Base-by-base conservation (phyloP, 1,140 invertebrate genomes). In the Monochamus saltuarius region DNA sequence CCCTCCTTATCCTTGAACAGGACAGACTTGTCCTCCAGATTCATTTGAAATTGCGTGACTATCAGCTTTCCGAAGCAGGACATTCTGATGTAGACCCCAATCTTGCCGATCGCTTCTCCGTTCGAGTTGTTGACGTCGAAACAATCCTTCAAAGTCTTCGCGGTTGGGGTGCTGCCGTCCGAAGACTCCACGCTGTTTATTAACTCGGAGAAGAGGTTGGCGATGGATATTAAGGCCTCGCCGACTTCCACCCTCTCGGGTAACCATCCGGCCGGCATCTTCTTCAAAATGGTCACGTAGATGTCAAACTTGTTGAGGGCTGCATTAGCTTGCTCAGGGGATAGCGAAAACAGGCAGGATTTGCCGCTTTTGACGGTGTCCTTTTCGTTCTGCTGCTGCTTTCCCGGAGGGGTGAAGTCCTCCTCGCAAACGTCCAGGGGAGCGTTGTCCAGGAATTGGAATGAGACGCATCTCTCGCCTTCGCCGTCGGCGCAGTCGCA, bases 61-160 rank as follows among this genome's bases (percentile, higher is more conserved):
- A 87, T 86, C 58, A 85, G 75, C 64, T 82, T 82, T 10, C 85
- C 86, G 60, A 87, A 86, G 65, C 83, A 85, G 7, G 84, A 85
- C 66, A 84, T 79, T 8, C 85, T 73, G 6, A 83, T 70, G 75
- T 81, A 83, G 58, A 85, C 77, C 66, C 81, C 65, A 56, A 80
- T 71, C 70, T 81, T 74, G 67, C 85, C 77, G 62, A 85, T 70
- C 64, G 73, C 62, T 72, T 80, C 59, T 40, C 75, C 72, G 39
- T 75, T 75, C 51, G 77, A 8, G 78, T 74, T 76, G 4, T 79
- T 75, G 14, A 83, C 73, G 36, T 79, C 76, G 66, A 84, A 87
- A 7, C 77, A 78, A 62, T 86, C 81, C 65, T 85, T 85, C 7
- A 84, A 67, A 0, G 82, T 79, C 75, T 83, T 75, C 1, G 75